These are phyloP conservation scores for Gymnoscopelus microlampas DNA, from an alignment of 2,797 vertebrate species.

Conservation along the genomic window DNA sequence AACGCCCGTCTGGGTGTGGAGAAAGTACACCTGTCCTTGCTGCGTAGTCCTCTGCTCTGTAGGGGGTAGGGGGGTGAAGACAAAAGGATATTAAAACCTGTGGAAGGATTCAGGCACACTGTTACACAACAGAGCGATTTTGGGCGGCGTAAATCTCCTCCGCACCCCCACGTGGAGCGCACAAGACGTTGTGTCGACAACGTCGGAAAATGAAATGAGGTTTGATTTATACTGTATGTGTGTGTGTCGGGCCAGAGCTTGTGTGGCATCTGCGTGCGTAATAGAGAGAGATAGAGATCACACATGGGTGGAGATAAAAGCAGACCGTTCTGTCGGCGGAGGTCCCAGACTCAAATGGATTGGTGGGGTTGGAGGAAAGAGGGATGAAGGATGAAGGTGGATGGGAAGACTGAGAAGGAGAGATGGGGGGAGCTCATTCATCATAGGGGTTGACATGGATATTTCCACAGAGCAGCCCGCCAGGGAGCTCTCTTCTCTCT, in stretches of 20 bases:
- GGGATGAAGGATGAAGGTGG: conserved; percentile 44
- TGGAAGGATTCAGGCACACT: neutral
- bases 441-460: conserved; percentile 48
- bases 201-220: conserved; percentile 11
- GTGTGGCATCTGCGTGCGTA: conserved; percentile 26
- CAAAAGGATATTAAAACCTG: neutral
- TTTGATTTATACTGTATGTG: conserved; percentile 27
- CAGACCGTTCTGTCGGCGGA: conserved; percentile 12
- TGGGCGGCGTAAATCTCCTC: no score
- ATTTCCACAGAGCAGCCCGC: conserved; percentile 60
- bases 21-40: conserved; percentile 98
- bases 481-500: conserved; percentile 42
- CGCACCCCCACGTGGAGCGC: neutral
- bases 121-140: neutral
- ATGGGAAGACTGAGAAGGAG: conserved; percentile 34
- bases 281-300: conserved; percentile 50
- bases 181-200: conserved; percentile 3
- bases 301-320: conserved; percentile 15
- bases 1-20: conserved; percentile 98
- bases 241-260: conserved; percentile 22
- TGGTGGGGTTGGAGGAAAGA: conserved; percentile 35
- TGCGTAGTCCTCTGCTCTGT: conserved; percentile 98
- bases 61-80: conserved; percentile 35
- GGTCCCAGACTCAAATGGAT: conserved; percentile 40
- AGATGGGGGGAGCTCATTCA: conserved; percentile 62